Evolutionary conservation across 2,113 vertebrate species (phyloP).

Genomic region (Takifugu bimaculatus): DNA sequence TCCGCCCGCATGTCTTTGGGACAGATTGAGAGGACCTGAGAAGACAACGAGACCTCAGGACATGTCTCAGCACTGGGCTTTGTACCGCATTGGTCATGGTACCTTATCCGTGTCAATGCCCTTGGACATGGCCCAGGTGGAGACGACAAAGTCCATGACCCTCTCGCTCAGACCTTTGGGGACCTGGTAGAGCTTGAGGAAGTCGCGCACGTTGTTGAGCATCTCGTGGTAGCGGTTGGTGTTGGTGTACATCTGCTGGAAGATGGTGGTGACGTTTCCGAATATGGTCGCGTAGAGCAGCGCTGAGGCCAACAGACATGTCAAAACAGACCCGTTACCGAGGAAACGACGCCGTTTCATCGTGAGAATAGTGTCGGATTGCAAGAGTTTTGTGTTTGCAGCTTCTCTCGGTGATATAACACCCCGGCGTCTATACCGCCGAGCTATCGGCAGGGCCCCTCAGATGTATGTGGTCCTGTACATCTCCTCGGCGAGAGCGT

Average conservation of each 20-base stretch:
- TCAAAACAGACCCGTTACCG: too few relatives aligned
- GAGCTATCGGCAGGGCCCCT: slow-evolving; percentile 12
- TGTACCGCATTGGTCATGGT: neutral
- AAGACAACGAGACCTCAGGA: neutral
- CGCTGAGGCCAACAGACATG: slow-evolving; percentile 74
- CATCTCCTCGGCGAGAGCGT: slow-evolving; percentile 18
- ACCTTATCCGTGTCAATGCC: slow-evolving; percentile 99
- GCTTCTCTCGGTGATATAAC: too few relatives aligned
- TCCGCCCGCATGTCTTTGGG: slow-evolving; percentile 99
- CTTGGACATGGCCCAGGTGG: slow-evolving; percentile 99
- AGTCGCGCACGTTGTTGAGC: slow-evolving; percentile 97
- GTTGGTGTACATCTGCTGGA: slow-evolving; percentile 99
- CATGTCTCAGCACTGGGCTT: neutral
- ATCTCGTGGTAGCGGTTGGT: slow-evolving; percentile 99
- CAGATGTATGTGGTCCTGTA: slow-evolving; percentile 36
- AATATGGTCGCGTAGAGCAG: slow-evolving; percentile 98
- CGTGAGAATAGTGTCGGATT: too few relatives aligned
- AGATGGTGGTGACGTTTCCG: slow-evolving; percentile 98
- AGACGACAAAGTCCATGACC: slow-evolving; percentile 99
- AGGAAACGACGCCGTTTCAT: too few relatives aligned
- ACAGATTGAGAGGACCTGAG: slow-evolving; percentile 93
- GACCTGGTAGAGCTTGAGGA: slow-evolving; percentile 97
- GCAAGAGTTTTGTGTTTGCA: too few relatives aligned
- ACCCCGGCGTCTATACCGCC: neutral
- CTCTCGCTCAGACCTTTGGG: slow-evolving; percentile 97